These are phyloP conservation scores for Lampropteryx suffumata DNA, from an alignment of 2,888 invertebrate genomes.

Conservation along the genomic window DNA sequence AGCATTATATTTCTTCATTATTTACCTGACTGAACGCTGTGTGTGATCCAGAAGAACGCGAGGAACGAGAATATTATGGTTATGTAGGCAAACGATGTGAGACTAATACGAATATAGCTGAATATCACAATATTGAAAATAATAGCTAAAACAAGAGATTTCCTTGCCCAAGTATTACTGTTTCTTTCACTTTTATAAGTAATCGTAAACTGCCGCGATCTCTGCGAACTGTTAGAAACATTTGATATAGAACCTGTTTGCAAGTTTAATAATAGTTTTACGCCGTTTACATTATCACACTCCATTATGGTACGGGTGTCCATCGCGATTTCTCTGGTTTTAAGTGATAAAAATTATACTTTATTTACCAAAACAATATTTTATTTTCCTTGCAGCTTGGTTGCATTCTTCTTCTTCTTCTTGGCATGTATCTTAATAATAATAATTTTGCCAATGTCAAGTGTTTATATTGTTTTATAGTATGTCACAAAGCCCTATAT, in stretches of 20 bases:
- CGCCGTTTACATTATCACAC: conserved; percentile 69
- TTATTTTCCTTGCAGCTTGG: too few relatives aligned
- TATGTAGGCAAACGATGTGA: conserved; percentile 59
- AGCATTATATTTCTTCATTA: not conserved
- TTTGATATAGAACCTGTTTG: conserved; percentile 26
- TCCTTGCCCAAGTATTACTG: conserved; percentile 53
- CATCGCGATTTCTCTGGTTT: not conserved
- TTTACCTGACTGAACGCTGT: conserved; percentile 72
- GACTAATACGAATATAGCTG: conserved; percentile 57
- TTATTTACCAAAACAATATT: too few relatives aligned
- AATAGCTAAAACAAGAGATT: conserved; percentile 58
- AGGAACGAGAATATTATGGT: conserved; percentile 61
- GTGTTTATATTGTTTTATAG: too few relatives aligned
- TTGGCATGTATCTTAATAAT: too few relatives aligned
- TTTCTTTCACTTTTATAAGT: conserved; percentile 58
- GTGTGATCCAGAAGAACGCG: conserved; percentile 70
- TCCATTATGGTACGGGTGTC: conserved; percentile 29
- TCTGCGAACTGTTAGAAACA: conserved; percentile 47
- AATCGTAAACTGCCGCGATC: conserved; percentile 64
- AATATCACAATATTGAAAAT: conserved; percentile 63
- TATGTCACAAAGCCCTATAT: too few relatives aligned
- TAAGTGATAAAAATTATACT: too few relatives aligned
- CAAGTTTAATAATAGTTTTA: conserved; percentile 56
- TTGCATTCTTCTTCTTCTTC: too few relatives aligned
- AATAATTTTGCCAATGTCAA: too few relatives aligned